Evolutionary conservation across 2,888 invertebrate species (phyloP).

Genomic region (Chrysolina oricalcia): DNA sequence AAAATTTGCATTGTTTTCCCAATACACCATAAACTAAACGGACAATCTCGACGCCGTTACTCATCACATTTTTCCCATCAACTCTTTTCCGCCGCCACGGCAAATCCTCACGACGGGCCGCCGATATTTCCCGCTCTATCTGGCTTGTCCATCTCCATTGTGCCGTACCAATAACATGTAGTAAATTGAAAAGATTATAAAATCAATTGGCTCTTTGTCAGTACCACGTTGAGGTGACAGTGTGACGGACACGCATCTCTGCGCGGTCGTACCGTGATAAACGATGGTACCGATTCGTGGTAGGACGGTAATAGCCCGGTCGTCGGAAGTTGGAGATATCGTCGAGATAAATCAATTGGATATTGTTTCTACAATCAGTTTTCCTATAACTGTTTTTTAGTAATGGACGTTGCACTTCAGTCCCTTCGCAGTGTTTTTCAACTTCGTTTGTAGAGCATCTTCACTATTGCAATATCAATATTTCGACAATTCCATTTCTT

Average conservation of each 20-base stretch:
- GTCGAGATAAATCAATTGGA: too few species aligned
- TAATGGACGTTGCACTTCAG: too few species aligned
- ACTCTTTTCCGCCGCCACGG: conserved; percentile 52
- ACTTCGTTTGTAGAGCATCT: too few species aligned
- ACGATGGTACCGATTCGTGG: conserved; percentile 60
- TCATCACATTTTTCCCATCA: conserved; percentile 49
- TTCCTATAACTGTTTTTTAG: too few species aligned
- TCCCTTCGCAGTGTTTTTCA: too few species aligned
- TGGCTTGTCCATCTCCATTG: conserved; percentile 71
- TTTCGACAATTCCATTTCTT: too few species aligned
- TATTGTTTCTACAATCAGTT: too few species aligned
- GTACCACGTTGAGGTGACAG: conserved; percentile 67
- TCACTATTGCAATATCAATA: too few species aligned
- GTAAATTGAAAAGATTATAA: conserved; percentile 72
- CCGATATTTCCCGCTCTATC: conserved; percentile 65
- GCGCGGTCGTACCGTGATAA: conserved; percentile 47
- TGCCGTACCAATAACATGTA: conserved; percentile 72
- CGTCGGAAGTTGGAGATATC: neutral
- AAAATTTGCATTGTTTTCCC: too few species aligned
- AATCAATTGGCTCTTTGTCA: conserved; percentile 69
- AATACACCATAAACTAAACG: too few species aligned
- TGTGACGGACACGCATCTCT: conserved; percentile 59
- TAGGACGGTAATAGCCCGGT: conserved; percentile 44
- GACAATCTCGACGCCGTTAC: conserved; percentile 55
- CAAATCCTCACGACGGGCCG: conserved; percentile 66